Evolutionary conservation across 2,113 vertebrate genomes (phyloP), one percentile per base, ranked within the genome.

Genomic region (Psittacula cyanocephala): DNA sequence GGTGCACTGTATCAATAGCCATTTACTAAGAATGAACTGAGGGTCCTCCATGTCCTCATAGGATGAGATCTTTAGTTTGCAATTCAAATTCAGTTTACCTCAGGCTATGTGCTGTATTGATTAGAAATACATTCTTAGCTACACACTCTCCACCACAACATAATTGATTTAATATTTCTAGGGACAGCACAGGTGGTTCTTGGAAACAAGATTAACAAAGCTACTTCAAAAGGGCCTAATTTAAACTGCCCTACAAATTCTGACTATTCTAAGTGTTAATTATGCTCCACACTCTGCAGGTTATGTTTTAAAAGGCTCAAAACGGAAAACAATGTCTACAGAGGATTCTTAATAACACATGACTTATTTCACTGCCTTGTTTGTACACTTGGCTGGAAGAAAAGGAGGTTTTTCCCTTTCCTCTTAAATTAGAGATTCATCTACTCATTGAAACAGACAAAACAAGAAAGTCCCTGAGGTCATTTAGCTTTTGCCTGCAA

Each of bases 401-500:
- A 93, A 87, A 89, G 9, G 16, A 81, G 23, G 3, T 57, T 93
- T 68, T 86, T 60, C 31, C 33, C 64, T 37, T 64, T 10, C 24
- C 22, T 86, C 75, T 91, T 81, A 80, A 71, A 97, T 85, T 80
- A 93, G 76, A 93, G 79, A 95, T 69, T 86, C 86, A 96, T 93
- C 85, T 96, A 89, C 37, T 89, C 74, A 70, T 39, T 92, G 69
- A 97, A 97, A 96, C 63, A 97, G 90, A 96, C 85, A 96, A 96
- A 97, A 78, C 62, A 95, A 92, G 29, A 75, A 95, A 85, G 47
- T 82, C 88, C 90, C 90, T 10, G 8, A 84, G 55, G 93, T 97
- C 83, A 85, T 76, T 87, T 55, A 93, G 68, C 50, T 91, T 91
- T 81, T 68, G 93, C 60, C 76, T 89, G 83, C 52, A 95, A 97